phyloP scores from a whole-genome alignment of 2,888 invertebrate genomes.

The Stratiomys singularior region DNA sequence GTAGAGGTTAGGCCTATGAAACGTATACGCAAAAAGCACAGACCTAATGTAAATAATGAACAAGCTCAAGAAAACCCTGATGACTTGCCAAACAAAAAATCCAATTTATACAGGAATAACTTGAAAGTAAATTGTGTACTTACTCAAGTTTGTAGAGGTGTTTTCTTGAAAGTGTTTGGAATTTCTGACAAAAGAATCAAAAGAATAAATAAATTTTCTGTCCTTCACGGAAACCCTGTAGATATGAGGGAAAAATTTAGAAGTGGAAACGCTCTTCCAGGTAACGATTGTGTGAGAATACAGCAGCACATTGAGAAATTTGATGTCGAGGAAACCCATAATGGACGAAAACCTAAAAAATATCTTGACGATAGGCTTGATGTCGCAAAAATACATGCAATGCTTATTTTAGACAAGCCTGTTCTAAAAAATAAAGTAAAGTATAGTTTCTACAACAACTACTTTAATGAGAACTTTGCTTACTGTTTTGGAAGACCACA shows the following conservation, averaged over 20 bases:
- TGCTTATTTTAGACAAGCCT: slow-evolving; percentile 6
- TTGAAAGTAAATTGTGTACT: slow-evolving; percentile 1
- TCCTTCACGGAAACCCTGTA: background rate
- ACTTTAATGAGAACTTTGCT: slow-evolving; percentile 4
- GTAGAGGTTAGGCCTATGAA: slow-evolving; percentile 7
- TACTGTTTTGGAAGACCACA: slow-evolving; percentile 10
- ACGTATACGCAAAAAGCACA: background rate
- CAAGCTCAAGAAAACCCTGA: slow-evolving; percentile 1
- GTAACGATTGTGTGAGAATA: slow-evolving; percentile 1
- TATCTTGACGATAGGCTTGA: slow-evolving; percentile 4
- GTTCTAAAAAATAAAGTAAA: slow-evolving; percentile 3
- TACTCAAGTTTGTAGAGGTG: slow-evolving; percentile 14
- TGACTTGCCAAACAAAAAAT: slow-evolving; percentile 11
- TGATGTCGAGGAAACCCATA: background rate
- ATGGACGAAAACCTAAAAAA: slow-evolving; percentile 1
- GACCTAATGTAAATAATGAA: background rate
- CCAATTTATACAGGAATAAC: background rate
- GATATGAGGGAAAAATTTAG: slow-evolving; percentile 1
- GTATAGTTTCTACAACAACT: slow-evolving; percentile 5
- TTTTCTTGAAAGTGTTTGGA: slow-evolving; percentile 9
- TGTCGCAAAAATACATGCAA: slow-evolving; percentile 6
- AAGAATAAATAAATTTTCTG: slow-evolving; percentile 1
- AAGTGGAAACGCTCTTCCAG: slow-evolving; percentile 12
- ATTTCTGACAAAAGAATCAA: slow-evolving; percentile 6
- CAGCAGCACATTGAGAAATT: slow-evolving; percentile 14